Evolutionary conservation across 2,797 vertebrate species (phyloP).

Genomic region (Pipistrellus kuhlii): DNA sequence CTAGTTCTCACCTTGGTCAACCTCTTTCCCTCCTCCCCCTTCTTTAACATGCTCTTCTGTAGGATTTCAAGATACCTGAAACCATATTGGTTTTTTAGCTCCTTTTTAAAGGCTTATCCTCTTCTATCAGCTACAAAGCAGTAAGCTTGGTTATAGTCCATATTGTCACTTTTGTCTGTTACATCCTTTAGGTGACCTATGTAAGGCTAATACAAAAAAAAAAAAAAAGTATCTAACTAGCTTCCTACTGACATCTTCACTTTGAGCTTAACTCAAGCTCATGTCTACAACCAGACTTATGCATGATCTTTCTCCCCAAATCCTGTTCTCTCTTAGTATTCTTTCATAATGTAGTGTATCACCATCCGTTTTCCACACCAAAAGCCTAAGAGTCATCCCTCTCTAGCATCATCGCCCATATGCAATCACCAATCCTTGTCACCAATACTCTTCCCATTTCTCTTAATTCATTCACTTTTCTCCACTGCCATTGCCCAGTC

Average conservation of each 20-base stretch:
- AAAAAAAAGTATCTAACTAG: not conserved
- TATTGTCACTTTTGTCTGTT: not conserved
- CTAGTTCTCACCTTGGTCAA: not conserved
- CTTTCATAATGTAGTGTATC: not conserved
- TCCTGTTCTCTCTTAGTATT: not conserved
- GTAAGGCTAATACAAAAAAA: not conserved
- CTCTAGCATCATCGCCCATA: not conserved
- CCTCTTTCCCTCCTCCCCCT: not conserved
- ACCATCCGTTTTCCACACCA: not conserved
- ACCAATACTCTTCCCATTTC: not conserved
- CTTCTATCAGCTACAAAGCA: not conserved
- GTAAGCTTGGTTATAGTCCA: not conserved
- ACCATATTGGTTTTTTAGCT: not conserved
- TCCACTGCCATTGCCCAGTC: not conserved
- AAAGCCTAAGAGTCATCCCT: not conserved
- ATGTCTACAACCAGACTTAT: not conserved
- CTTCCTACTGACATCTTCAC: not conserved
- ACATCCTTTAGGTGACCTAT: not conserved
- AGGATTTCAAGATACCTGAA: not conserved
- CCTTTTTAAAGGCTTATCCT: not conserved
- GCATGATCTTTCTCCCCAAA: not conserved
- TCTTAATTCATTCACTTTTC: not conserved
- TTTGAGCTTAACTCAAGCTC: conserved; percentile 2
- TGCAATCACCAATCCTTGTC: not conserved
- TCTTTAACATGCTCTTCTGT: not conserved